Percentiles rank a stretch among this genome's conserved stretches.
phyloP scores from a whole-genome alignment of 2,888 invertebrate species.

The Lucinisca nassula region DNA sequence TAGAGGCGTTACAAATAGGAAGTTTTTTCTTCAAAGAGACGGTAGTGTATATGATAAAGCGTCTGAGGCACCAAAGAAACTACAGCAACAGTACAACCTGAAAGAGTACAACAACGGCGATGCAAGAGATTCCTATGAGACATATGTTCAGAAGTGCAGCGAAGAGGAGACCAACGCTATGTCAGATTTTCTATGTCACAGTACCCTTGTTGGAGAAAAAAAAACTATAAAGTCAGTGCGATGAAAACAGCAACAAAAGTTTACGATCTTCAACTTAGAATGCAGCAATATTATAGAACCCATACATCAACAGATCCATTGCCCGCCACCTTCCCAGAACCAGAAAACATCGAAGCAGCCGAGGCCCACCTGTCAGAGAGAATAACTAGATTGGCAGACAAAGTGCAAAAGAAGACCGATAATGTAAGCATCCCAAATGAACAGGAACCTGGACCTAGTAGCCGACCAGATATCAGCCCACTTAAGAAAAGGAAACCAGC shows the following conservation, averaged over 20 bases:
- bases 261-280: not conserved
- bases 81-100: not conserved
- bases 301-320: not conserved
- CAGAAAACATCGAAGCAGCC: not conserved
- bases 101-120: not conserved
- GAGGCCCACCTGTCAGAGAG: too few species aligned
- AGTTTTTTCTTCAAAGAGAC: not conserved
- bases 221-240: not conserved
- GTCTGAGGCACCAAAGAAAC: not conserved
- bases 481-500: not conserved
- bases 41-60: not conserved
- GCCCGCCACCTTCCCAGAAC: not conserved
- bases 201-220: too few species aligned
- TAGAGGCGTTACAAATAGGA: not conserved
- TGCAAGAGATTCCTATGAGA: not conserved
- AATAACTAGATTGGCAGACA: too few species aligned
- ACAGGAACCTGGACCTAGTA: not conserved
- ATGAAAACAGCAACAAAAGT: not conserved
- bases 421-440: not conserved
- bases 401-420: not conserved
- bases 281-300: not conserved
- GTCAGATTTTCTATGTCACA: not conserved
- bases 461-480: not conserved
- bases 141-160: not conserved
- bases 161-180: not conserved